Evolutionary conservation across 2,113 vertebrate species (phyloP).

Genomic region (Hirundichthys speculiger): DNA sequence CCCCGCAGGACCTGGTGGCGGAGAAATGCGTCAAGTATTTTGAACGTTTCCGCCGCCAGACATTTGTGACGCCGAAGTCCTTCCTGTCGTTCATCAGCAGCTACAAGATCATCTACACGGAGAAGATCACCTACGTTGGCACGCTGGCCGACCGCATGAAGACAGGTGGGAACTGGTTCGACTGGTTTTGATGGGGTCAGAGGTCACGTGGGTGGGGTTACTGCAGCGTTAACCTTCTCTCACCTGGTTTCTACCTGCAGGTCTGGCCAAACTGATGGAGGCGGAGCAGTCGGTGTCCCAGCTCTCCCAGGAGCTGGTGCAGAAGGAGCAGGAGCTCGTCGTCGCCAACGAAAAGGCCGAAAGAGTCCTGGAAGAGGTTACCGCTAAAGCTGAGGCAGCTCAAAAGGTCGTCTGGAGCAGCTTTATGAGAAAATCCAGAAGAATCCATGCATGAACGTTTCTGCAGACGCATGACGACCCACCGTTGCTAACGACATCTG

Average conservation of each 20-base stretch:
- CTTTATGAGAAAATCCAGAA: too few relatives aligned
- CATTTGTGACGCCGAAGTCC: constrained; percentile 86
- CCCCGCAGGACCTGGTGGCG: too few relatives aligned
- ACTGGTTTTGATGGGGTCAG: too few relatives aligned
- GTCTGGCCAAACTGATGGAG: constrained; percentile 88
- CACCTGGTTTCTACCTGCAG: constrained; percentile 36
- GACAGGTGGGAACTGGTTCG: constrained; percentile 79
- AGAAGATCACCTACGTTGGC: constrained; percentile 82
- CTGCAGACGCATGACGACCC: too few relatives aligned
- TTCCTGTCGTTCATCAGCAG: constrained; percentile 86
- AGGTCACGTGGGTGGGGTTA: too few relatives aligned
- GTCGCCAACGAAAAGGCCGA: constrained; percentile 86
- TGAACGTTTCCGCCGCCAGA: constrained; percentile 76
- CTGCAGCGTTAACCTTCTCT: too few relatives aligned
- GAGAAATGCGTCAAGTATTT: too few relatives aligned
- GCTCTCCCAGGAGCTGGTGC: constrained; percentile 77
- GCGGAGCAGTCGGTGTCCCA: constrained; percentile 85
- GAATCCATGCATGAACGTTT: too few relatives aligned
- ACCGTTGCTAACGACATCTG: too few relatives aligned
- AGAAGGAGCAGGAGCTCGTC: constrained; percentile 88
- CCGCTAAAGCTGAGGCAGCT: not conserved
- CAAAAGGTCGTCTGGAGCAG: not conserved
- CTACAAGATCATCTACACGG: constrained; percentile 84
- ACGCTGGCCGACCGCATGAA: constrained; percentile 87
- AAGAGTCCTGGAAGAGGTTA: constrained; percentile 62